phyloP scores from a whole-genome alignment of 2,797 vertebrate species.

The Leptoclinus maculatus region DNA sequence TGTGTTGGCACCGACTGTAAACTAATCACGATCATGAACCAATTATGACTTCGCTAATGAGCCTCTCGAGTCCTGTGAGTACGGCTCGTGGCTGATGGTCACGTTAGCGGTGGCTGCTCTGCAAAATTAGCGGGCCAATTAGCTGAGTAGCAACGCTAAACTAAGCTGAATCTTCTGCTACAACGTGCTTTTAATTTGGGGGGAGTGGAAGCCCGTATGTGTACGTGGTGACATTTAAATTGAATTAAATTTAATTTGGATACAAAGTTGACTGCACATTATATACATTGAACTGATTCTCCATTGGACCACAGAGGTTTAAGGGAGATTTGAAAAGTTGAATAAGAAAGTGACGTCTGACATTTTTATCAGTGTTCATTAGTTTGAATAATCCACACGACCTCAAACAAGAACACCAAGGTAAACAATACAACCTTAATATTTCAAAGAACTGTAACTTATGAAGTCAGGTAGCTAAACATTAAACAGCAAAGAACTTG shows the following conservation, averaged over 20 bases:
- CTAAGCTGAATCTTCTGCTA: background rate
- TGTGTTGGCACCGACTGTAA: background rate
- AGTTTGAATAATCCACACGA: background rate
- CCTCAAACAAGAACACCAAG: background rate
- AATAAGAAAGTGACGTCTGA: background rate
- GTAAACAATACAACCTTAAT: background rate
- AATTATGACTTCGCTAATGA: constrained; percentile 13
- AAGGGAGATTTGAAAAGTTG: background rate
- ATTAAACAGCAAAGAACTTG: background rate
- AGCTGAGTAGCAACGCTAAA: background rate
- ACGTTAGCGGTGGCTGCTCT: background rate
- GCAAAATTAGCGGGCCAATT: background rate
- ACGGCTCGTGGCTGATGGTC: background rate
- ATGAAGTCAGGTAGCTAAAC: background rate
- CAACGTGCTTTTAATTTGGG: background rate
- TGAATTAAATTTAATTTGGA: background rate
- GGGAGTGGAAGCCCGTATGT: background rate
- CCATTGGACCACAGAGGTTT: background rate
- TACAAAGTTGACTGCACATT: background rate
- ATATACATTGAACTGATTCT: background rate
- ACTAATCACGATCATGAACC: background rate
- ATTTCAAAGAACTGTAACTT: background rate
- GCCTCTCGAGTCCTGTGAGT: background rate
- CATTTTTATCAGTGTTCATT: background rate
- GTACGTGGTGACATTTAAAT: background rate